A percentile compares a stretch with the other conserved stretches of the same genome.
These are phyloP conservation scores for Acanthopagrus latus DNA, from an alignment of 2,797 vertebrate species.

Conservation along the genomic window DNA sequence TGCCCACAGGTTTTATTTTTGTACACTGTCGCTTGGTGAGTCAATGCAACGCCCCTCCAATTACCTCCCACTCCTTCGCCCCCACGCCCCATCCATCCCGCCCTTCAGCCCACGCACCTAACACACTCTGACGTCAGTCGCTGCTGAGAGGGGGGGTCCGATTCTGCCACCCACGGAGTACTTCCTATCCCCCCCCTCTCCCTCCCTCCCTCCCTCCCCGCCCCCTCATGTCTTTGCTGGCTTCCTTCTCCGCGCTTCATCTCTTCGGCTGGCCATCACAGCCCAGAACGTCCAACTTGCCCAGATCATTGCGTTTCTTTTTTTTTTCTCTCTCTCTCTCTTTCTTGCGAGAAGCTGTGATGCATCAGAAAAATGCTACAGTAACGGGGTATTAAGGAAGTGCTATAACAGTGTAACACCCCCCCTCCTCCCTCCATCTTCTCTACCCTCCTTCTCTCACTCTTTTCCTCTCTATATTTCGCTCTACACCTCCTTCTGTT, in stretches of 20 bases:
- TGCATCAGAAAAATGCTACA: conserved; percentile 53
- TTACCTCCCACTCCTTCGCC: conserved; percentile 89
- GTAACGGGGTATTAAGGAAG: conserved; percentile 57
- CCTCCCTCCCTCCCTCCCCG: conserved; percentile 32
- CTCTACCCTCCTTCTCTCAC: conserved; percentile 26
- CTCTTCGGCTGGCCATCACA: conserved; percentile 66
- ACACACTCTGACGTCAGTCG: conserved; percentile 84
- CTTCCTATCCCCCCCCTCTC: conserved; percentile 78
- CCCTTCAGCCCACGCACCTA: conserved; percentile 85
- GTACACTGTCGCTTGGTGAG: conserved; percentile 87
- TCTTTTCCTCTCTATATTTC: conserved; percentile 55
- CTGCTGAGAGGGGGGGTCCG: conserved; percentile 74
- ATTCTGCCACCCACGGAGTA: conserved; percentile 81
- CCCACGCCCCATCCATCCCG: conserved; percentile 88
- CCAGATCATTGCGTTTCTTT: conserved; percentile 51
- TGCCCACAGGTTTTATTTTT: conserved; percentile 91
- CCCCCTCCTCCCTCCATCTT: not conserved
- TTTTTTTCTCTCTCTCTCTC: not conserved
- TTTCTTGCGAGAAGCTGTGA: conserved; percentile 53
- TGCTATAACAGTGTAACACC: conserved; percentile 64
- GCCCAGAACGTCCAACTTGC: conserved; percentile 61
- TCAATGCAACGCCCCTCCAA: conserved; percentile 90
- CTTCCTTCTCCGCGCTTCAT: conserved; percentile 74
- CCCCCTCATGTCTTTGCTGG: conserved; percentile 78
- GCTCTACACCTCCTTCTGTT: conserved; percentile 70